These are phyloP conservation scores for Aphidoletes aphidimyza DNA, from an alignment of 2,888 invertebrate species.

Conservation along the genomic window DNA sequence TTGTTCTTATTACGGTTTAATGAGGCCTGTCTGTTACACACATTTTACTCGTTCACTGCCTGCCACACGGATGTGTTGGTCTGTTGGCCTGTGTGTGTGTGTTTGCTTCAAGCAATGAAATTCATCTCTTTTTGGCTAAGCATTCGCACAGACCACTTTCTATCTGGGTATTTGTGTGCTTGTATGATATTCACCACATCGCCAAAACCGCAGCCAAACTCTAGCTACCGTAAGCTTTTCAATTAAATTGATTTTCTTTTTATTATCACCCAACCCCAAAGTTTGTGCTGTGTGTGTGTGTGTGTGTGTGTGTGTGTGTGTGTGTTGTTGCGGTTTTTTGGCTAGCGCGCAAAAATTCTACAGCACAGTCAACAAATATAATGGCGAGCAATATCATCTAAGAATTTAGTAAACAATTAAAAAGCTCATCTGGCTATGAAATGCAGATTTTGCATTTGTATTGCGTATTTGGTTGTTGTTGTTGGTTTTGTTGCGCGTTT, in stretches of 20 bases:
- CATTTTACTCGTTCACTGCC: not conserved
- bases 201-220: not conserved
- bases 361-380: not conserved
- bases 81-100: too few relatives aligned
- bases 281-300: not conserved
- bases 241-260: constrained; percentile 19
- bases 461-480: not conserved
- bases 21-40: constrained; percentile 4
- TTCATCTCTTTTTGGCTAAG: not conserved
- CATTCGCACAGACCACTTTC: too few relatives aligned
- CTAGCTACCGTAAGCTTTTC: not conserved
- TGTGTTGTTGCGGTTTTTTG: not conserved
- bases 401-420: constrained; percentile 18
- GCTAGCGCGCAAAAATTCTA: not conserved
- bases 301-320: too few relatives aligned
- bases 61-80: too few relatives aligned
- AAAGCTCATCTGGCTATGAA: constrained; percentile 19
- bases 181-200: too few relatives aligned
- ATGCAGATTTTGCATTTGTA: constrained; percentile 8
- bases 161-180: too few relatives aligned
- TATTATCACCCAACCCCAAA: not conserved
- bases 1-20: constrained; percentile 31
- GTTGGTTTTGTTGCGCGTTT: not conserved
- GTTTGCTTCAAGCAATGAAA: not conserved
- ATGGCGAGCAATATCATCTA: constrained; percentile 1